Base-by-base conservation (phyloP, 2,797 vertebrate genomes). In the Molothrus ater region DNA sequence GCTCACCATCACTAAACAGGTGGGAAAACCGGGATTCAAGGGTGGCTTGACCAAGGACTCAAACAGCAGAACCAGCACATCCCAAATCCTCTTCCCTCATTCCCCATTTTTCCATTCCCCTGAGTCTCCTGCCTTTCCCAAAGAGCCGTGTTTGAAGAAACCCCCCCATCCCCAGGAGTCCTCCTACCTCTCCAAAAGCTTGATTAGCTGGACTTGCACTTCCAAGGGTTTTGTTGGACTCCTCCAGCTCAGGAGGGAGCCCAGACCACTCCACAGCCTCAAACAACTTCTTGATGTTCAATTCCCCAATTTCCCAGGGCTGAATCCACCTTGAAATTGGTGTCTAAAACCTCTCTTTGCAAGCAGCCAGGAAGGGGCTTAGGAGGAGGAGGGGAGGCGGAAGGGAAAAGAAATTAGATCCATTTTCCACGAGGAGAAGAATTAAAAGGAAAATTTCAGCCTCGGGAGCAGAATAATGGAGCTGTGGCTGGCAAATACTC, bases 251-350 rank as follows among this genome's bases (percentile, higher is more conserved):
- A 57, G 81, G 88, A 95, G 86, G 90, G 71, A 93, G 89, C n/a
- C 6, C 75, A 86, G 79, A 83, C 89, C 65, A 83, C 42, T 92
- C 86, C n/a, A 14, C 84, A 80, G 75, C 84, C 93, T 97, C 92
- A 93, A 88, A 92, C 92, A 93, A 86, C 93, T 91, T 91, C 91
- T 93, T 93, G 91, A 93, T 96, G 91, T 96, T 93, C 70, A 94
- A 94, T 95, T 96, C 88, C 43, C 63, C 96, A 88, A 86, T 96
- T 88, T 96, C 69, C 79, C 84, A 61, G 63, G 4, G 32, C 81
- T 94, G 95, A 96, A 96, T 94, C 89, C 89, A 96, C 95, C 96
- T 97, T 96, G 96, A 97, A 97, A 97, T 96, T 94, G 71, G 92
- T 86, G 95, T 96, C 6, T 6, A 92, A 92, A 80, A 80, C 89